Percentiles rank a stretch among this genome's conserved stretches.
Evolutionary conservation across 2,113 vertebrate genomes (phyloP).

Genomic region (Isichthys henryi): DNA sequence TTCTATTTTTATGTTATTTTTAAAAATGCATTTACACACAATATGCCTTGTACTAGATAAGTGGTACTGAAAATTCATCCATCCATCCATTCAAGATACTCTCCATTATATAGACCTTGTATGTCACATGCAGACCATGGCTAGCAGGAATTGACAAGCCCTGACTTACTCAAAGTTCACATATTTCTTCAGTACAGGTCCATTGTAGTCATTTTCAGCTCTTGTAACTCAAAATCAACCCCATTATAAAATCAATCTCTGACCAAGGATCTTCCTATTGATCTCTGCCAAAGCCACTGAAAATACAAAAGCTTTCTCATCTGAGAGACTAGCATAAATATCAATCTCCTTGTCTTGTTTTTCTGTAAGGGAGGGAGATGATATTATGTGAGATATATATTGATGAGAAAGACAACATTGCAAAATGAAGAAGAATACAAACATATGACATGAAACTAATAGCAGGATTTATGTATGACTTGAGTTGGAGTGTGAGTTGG

Average conservation of each 20-base stretch:
- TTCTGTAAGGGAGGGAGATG: slow-evolving; percentile 63
- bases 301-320: slow-evolving; percentile 96
- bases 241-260: slow-evolving; percentile 79
- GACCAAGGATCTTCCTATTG: slow-evolving; percentile 98
- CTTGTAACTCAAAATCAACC: neutral
- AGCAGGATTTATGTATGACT: neutral
- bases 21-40: neutral
- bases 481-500: neutral
- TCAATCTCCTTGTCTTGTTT: slow-evolving; percentile 97
- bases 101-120: neutral
- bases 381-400: neutral
- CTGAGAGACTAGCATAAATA: slow-evolving; percentile 92
- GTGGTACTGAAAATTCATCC: neutral
- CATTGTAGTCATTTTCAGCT: neutral
- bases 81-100: neutral
- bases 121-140: neutral
- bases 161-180: neutral
- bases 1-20: neutral
- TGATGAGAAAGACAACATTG: neutral
- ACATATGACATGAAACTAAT: neutral
- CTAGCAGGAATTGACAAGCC: neutral
- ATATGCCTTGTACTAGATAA: neutral
- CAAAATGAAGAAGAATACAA: neutral
- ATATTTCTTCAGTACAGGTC: neutral
- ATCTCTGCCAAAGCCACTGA: slow-evolving; percentile 97